Conservation (phyloP, 2,113 vertebrate species). For the Morone chrysops region DNA sequence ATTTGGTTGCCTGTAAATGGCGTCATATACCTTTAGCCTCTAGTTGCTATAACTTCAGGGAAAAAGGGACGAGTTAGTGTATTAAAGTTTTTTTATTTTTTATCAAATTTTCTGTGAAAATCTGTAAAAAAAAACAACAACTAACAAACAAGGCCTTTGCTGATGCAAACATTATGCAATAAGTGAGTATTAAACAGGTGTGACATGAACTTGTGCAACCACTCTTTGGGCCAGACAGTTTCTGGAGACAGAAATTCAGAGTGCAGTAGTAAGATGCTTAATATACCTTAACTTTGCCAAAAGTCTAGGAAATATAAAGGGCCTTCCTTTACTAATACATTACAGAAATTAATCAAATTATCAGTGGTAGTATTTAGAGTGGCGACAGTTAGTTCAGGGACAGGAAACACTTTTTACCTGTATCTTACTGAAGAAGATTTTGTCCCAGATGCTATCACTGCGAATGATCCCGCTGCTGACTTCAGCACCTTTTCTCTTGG, state of each 20-base stretch:
- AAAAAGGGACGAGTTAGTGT: no score
- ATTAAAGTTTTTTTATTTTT: background rate
- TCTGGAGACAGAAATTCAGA: background rate
- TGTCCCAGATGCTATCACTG: conserved; percentile 96
- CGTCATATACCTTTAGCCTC: no score
- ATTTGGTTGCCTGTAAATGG: no score
- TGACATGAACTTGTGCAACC: no score
- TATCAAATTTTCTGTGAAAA: no score
- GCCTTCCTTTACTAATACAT: background rate
- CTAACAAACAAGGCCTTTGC: no score
- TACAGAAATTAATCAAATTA: background rate
- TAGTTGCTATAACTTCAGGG: no score
- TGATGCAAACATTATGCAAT: no score
- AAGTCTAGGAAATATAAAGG: background rate
- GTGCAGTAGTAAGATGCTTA: background rate
- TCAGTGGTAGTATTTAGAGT: background rate
- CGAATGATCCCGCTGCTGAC: conserved; percentile 92
- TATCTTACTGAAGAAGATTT: conserved; percentile 95
- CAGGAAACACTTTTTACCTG: conserved; percentile 83
- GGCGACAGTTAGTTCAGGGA: background rate
- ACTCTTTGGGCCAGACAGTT: background rate
- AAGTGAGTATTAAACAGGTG: no score
- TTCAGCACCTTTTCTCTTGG: conserved; percentile 94
- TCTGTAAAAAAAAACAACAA: no score
- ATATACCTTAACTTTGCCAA: background rate